Percentiles rank a stretch among this genome's conserved stretches.
Conservation (phyloP, 2,888 invertebrate genomes). For the Diachrysia chrysitis region DNA sequence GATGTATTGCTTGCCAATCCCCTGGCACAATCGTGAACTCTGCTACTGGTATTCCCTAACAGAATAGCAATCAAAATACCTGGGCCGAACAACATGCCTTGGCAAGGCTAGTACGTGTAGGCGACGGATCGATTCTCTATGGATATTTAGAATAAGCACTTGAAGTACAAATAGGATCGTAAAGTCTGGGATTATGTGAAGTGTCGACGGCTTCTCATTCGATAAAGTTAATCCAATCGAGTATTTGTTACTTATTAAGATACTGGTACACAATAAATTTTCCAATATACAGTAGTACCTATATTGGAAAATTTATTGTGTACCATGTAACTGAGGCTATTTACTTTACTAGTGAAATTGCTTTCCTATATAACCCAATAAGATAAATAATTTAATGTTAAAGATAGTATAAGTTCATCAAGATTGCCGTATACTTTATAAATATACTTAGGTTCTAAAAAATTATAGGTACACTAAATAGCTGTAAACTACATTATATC, state of each 20-base stretch:
- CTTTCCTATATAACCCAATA: neutral
- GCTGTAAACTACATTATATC: too few relatives aligned
- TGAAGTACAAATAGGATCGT: slow-evolving; percentile 40
- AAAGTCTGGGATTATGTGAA: slow-evolving; percentile 48
- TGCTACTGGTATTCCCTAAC: neutral
- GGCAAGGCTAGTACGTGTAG: slow-evolving; percentile 29
- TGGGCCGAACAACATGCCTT: slow-evolving; percentile 16
- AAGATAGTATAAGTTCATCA: too few relatives aligned
- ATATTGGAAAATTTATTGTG: neutral
- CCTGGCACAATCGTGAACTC: neutral
- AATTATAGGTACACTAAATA: too few relatives aligned
- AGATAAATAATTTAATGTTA: too few relatives aligned
- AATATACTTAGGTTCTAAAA: too few relatives aligned
- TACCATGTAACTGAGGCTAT: neutral
- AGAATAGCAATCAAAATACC: slow-evolving; percentile 2
- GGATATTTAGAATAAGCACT: slow-evolving; percentile 40
- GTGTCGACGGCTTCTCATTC: slow-evolving; percentile 49
- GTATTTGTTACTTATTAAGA: slow-evolving; percentile 3
- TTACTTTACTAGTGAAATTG: neutral
- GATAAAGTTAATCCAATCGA: slow-evolving; percentile 24
- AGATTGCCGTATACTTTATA: too few relatives aligned
- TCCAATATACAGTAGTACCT: too few relatives aligned
- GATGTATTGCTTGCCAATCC: slow-evolving; percentile 2
- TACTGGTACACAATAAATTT: too few relatives aligned
- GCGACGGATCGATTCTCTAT: slow-evolving; percentile 33